Percentiles rank a stretch among this genome's conserved stretches.
These are phyloP conservation scores for Adrianichthys oophorus DNA, from an alignment of 2,797 vertebrate species.

Conservation along the genomic window DNA sequence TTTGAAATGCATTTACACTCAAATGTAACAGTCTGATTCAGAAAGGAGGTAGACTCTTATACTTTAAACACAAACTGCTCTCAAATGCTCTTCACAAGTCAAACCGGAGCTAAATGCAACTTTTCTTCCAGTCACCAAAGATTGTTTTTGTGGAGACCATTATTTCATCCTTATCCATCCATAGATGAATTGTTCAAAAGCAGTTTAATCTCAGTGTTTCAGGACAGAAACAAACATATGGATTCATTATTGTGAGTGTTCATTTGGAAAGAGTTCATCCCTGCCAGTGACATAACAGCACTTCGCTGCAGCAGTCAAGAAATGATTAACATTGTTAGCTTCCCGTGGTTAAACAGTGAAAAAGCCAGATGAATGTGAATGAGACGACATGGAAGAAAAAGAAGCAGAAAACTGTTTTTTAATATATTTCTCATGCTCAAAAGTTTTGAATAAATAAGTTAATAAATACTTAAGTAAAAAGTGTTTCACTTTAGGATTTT, in stretches of 20 bases:
- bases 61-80: background rate
- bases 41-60: slow-evolving; percentile 22
- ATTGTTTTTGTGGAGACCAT: background rate
- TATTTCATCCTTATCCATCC: slow-evolving; percentile 10
- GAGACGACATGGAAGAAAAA: no score
- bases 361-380: slow-evolving; percentile 3
- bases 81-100: no score
- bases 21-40: slow-evolving; percentile 38
- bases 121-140: no score
- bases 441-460: no score
- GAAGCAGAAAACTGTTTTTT: no score
- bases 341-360: slow-evolving; percentile 47
- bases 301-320: slow-evolving; percentile 23
- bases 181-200: slow-evolving; percentile 8
- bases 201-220: slow-evolving; percentile 16
- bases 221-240: slow-evolving; percentile 40
- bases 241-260: slow-evolving; percentile 51
- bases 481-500: no score
- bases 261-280: slow-evolving; percentile 36
- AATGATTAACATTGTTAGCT: slow-evolving; percentile 58
- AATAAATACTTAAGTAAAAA: no score
- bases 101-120: no score
- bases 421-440: no score
- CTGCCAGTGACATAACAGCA: slow-evolving; percentile 36
- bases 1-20: slow-evolving; percentile 7